Evolutionary conservation across 1,140 invertebrate genomes (phyloP), one percentile per base, ranked within the genome.

Genomic region (Platyscapa corneri): DNA sequence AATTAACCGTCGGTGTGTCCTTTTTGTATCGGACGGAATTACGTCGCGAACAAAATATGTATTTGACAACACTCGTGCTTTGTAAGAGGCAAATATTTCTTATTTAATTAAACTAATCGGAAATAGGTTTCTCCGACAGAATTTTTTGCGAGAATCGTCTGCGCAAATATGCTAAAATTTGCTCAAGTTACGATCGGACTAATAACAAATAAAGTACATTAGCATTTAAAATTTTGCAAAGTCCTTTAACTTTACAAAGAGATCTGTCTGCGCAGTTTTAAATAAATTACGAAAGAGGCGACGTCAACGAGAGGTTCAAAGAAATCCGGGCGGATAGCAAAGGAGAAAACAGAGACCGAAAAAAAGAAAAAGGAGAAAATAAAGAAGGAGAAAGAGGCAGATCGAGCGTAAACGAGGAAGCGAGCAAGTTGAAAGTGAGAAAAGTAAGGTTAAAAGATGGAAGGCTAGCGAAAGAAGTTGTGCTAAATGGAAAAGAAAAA

Each of bases 161-260:
- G n/a, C n/a, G n/a, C n/a, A n/a, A n/a, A n/a, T n/a, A n/a, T n/a
- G n/a, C n/a, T n/a, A 27, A 27, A 60, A 60, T 14, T 60, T 27
- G 10, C 56, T 60, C 8, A 42, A 74, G 37, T 10, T 72, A 56
- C 12, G 65, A 82, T 82, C 30, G 16, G 46, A 34, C 70, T 23
- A 60, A 60, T 76, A 83, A 83, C 76, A 76, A 83, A 76, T 83
- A 83, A 0, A 12, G 10, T 16, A 46, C 23, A 76, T 76, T 83
- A 76, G 56, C 82, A 83, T 83, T 83, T 83, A 42, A 64, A 83
- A 75, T 76, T 83, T 34, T 49, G 10, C 27, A 75, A 83, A 76
- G 49, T 83, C 56, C 32, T 32, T 64, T n/a, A 82, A 74, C 67
- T 82, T 82, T 30, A 42, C 74, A n/a, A 14, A 32, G 27, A 32